phyloP scores from a whole-genome alignment of 2,113 vertebrate species.

The Ciconia stormi region DNA sequence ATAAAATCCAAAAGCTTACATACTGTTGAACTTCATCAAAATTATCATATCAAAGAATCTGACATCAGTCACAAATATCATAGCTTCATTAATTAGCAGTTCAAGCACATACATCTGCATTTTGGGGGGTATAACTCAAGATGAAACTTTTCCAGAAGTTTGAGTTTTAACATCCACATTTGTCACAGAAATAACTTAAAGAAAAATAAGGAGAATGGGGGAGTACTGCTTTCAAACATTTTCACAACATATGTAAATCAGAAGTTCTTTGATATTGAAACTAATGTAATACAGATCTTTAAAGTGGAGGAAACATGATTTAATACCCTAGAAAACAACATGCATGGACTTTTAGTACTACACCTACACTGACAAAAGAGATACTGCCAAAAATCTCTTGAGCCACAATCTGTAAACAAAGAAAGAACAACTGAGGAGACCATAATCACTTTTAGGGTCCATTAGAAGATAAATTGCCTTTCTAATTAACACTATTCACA shows the following conservation, averaged over 20 bases:
- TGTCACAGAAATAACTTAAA: background rate
- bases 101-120: background rate
- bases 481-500: slow-evolving; percentile 49
- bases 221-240: background rate
- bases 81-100: background rate
- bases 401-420: background rate
- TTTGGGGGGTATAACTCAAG: background rate
- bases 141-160: background rate
- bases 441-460: slow-evolving; percentile 1
- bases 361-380: background rate
- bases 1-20: background rate
- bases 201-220: background rate
- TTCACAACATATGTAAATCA: background rate
- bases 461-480: slow-evolving; percentile 49
- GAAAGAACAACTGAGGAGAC: background rate
- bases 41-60: background rate
- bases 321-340: background rate
- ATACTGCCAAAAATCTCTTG: background rate
- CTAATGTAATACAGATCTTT: background rate
- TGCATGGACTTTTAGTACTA: background rate
- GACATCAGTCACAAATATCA: slow-evolving; percentile 4
- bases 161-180: background rate
- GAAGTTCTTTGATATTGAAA: background rate
- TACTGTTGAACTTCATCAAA: background rate
- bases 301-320: background rate